Conservation (phyloP, 2,797 vertebrate genomes). For the Moxostoma hubbsi region DNA sequence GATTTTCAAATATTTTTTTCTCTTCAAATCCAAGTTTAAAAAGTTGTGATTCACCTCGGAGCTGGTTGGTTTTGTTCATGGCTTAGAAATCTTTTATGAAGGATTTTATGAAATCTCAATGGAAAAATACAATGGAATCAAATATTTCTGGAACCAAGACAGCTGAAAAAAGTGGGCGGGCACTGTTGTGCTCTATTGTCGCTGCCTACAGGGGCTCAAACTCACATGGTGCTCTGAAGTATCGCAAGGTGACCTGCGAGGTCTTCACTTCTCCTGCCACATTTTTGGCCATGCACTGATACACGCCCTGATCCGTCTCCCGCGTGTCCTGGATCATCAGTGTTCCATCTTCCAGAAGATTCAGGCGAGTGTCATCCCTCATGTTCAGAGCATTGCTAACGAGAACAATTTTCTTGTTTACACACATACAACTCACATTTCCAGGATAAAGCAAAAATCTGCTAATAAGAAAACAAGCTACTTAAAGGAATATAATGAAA, state of each 20-base stretch:
- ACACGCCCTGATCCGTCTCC: constrained; percentile 95
- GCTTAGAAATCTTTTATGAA: too few relatives aligned
- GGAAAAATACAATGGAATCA: too few relatives aligned
- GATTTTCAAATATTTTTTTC: too few relatives aligned
- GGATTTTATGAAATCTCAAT: too few relatives aligned
- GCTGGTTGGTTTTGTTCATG: too few relatives aligned
- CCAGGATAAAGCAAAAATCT: neutral
- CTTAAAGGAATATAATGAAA: neutral
- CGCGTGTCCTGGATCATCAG: constrained; percentile 97
- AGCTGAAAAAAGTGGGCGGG: too few relatives aligned
- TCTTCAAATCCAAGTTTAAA: too few relatives aligned
- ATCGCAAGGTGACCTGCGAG: constrained; percentile 92
- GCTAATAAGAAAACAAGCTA: neutral
- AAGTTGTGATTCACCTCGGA: too few relatives aligned
- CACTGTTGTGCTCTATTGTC: too few relatives aligned
- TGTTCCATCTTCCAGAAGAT: constrained; percentile 94
- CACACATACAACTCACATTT: neutral
- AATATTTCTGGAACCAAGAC: too few relatives aligned
- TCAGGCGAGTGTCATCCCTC: constrained; percentile 92
- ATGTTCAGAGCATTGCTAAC: constrained; percentile 95
- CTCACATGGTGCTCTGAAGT: constrained; percentile 93
- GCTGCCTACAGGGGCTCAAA: constrained; percentile 11
- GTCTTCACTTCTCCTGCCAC: constrained; percentile 97
- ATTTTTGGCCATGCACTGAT: constrained; percentile 99
- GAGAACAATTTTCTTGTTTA: constrained; percentile 33